Evolutionary conservation across 2,113 vertebrate genomes (phyloP).

Genomic region (Pelecanus crispus): DNA sequence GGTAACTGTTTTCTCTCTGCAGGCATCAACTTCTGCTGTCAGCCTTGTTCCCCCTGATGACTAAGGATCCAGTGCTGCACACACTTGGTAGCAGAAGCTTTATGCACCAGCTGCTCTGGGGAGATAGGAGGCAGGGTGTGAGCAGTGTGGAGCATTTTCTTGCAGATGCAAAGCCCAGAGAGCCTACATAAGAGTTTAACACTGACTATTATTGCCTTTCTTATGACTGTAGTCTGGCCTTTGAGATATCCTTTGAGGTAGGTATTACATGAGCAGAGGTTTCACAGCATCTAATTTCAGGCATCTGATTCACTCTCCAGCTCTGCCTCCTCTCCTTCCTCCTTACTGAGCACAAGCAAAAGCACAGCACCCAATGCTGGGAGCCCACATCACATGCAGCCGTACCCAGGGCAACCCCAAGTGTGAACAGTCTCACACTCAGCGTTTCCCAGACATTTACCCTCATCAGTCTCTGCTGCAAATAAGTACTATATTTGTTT

Average conservation of each 20-base stretch:
- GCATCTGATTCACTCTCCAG: background rate
- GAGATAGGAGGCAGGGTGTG: background rate
- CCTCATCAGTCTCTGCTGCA: background rate
- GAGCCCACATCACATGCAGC: background rate
- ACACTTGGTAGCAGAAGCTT: background rate
- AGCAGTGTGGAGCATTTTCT: background rate
- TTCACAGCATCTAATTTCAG: conserved; percentile 15
- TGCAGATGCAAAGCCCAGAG: background rate
- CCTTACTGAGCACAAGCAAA: background rate
- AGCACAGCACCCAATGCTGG: background rate
- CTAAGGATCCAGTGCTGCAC: background rate
- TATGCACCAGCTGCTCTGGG: background rate
- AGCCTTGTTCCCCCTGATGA: background rate
- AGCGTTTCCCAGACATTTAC: background rate
- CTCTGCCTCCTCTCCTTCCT: background rate
- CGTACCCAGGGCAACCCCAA: background rate
- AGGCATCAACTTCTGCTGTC: background rate
- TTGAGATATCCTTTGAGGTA: conserved; percentile 2
- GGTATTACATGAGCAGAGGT: background rate
- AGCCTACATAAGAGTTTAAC: background rate
- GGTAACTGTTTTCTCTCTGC: conserved; percentile 4
- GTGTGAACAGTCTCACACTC: background rate
- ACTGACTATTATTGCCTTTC: background rate
- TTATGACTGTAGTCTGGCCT: background rate
- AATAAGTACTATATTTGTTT: background rate